A percentile compares a stretch with the other conserved stretches of the same genome.
phyloP scores from a whole-genome alignment of 2,113 vertebrate species.

The Strigops habroptila region DNA sequence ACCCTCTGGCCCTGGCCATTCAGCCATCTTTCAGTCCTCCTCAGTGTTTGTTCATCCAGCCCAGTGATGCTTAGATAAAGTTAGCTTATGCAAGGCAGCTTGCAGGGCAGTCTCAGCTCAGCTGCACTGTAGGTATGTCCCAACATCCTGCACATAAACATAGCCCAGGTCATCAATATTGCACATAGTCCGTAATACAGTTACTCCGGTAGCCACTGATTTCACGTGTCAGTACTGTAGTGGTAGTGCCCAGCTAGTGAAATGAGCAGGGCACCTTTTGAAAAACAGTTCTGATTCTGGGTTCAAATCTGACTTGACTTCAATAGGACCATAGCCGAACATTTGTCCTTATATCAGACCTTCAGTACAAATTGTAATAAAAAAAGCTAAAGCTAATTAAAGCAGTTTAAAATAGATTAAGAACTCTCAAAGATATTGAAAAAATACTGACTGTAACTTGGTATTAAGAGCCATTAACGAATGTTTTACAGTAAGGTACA shows the following conservation, averaged over 20 bases:
- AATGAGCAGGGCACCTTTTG: not conserved
- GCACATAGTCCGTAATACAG: rapidly evolving
- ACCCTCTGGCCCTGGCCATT: not conserved
- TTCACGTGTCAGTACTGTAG: not conserved
- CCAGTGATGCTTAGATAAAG: not conserved
- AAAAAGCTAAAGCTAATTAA: not conserved
- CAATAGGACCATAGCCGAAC: not conserved
- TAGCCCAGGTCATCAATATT: not conserved
- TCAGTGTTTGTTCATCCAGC: not conserved
- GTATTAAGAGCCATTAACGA: not conserved
- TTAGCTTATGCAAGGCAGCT: not conserved
- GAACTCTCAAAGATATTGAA: not conserved
- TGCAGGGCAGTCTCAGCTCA: not conserved
- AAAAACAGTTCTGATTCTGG: not conserved
- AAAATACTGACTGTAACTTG: not conserved
- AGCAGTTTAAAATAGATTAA: not conserved
- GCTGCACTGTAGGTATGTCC: not conserved
- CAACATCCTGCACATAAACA: not conserved
- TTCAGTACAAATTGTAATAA: not conserved
- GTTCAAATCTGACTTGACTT: not conserved
- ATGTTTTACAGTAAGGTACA: not conserved
- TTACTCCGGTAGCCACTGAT: not conserved
- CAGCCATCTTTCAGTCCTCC: not conserved
- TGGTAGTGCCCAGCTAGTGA: not conserved
- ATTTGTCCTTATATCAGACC: not conserved